These are phyloP conservation scores for Misgurnus anguillicaudatus DNA, from an alignment of 2,113 vertebrate genomes.

Conservation along the genomic window DNA sequence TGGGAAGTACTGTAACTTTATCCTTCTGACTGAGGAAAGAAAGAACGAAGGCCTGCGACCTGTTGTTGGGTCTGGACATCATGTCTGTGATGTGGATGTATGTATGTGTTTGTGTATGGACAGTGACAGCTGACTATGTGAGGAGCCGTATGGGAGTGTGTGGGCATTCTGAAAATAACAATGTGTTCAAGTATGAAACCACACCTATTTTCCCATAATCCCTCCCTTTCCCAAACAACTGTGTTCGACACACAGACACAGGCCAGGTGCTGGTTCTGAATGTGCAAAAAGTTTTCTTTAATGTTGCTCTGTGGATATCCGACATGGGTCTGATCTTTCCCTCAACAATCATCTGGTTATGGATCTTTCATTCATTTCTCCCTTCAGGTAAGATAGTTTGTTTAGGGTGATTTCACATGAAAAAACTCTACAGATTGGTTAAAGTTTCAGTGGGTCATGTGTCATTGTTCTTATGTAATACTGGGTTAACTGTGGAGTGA, in stretches of 20 bases:
- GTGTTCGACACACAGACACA: slow-evolving; percentile 28
- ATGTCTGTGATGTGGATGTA: slow-evolving; percentile 19
- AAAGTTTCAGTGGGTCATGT: too few species aligned
- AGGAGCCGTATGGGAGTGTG: slow-evolving; percentile 21
- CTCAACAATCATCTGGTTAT: slow-evolving; percentile 43
- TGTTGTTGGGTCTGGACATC: not conserved
- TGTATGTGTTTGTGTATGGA: not conserved
- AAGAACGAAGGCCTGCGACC: not conserved
- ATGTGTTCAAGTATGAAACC: slow-evolving; percentile 48
- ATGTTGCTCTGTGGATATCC: slow-evolving; percentile 4
- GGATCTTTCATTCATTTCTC: slow-evolving; percentile 55
- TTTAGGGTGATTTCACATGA: too few species aligned
- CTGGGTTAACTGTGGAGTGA: too few species aligned
- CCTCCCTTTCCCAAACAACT: slow-evolving; percentile 33
- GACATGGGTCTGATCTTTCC: slow-evolving; percentile 25
- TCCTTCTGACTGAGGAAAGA: slow-evolving; percentile 4
- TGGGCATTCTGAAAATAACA: slow-evolving; percentile 64
- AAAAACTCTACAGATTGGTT: too few species aligned
- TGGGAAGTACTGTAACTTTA: slow-evolving; percentile 34
- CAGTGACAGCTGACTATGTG: slow-evolving; percentile 69
- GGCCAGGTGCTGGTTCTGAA: slow-evolving; percentile 2
- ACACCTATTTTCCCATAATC: slow-evolving; percentile 57
- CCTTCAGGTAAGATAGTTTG: slow-evolving; percentile 60
- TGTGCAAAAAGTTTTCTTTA: not conserved
- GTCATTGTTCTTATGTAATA: too few species aligned